Percentiles rank a stretch among this genome's conserved stretches.
phyloP scores from a whole-genome alignment of 2,797 vertebrate genomes.

The Acipenser oxyrinchus region DNA sequence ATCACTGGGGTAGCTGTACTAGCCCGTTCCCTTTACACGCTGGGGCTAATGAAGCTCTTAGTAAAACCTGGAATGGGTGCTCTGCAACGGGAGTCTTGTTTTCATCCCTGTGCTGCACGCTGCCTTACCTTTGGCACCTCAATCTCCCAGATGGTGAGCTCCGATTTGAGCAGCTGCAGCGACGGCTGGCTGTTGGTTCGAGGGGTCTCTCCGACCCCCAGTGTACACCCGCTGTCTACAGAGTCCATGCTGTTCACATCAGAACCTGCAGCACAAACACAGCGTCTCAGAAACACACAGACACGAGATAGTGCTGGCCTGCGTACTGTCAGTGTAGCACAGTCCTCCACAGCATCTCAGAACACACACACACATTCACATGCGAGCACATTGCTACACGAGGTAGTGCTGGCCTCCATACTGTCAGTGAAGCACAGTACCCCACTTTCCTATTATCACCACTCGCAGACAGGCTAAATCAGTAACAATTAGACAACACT shows the following conservation, averaged over 20 bases:
- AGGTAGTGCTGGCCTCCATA: too few relatives aligned
- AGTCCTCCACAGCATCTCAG: slow-evolving; percentile 8
- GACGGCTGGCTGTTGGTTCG: slow-evolving; percentile 50
- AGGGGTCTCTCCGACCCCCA: slow-evolving; percentile 51
- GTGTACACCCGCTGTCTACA: slow-evolving; percentile 65
- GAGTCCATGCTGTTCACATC: slow-evolving; percentile 88
- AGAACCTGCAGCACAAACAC: slow-evolving; percentile 56
- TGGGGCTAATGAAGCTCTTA: too few relatives aligned
- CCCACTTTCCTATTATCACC: too few relatives aligned
- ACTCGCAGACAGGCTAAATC: too few relatives aligned
- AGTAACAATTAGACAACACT: too few relatives aligned
- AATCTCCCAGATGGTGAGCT: slow-evolving; percentile 86
- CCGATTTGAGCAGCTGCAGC: slow-evolving; percentile 52
- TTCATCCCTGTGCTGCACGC: neutral
- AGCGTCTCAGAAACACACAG: neutral
- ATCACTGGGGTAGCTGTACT: too few relatives aligned
- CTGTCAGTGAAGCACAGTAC: too few relatives aligned
- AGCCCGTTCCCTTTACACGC: too few relatives aligned
- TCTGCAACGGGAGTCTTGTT: neutral
- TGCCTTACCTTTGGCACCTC: slow-evolving; percentile 89
- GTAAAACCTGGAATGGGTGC: too few relatives aligned
- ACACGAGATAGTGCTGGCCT: rapidly evolving
- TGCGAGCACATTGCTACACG: too few relatives aligned
- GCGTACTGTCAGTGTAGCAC: neutral
- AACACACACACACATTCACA: too few relatives aligned